phyloP scores from a whole-genome alignment of 2,888 invertebrate genomes.

The Entomobrya multifasciata region DNA sequence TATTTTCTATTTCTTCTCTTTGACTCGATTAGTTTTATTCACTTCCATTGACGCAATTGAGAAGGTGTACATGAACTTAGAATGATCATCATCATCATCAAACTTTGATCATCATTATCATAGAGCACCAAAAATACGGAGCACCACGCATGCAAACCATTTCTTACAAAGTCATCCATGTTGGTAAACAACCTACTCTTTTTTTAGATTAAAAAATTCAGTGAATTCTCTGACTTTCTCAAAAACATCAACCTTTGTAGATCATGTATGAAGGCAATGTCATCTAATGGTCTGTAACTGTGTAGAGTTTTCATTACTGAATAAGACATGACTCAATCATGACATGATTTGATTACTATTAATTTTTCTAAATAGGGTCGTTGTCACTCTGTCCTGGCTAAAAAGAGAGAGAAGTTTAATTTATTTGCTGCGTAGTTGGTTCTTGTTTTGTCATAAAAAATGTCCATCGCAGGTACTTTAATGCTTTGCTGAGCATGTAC shows the following conservation, averaged over 20 bases:
- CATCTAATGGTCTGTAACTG: not conserved
- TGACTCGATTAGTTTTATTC: constrained; percentile 21
- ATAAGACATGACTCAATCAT: not conserved
- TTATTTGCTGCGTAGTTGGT: not conserved
- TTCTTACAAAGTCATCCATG: too few relatives aligned
- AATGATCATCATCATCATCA: not conserved
- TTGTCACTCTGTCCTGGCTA: constrained; percentile 33
- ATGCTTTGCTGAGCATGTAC: too few relatives aligned
- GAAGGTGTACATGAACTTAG: not conserved
- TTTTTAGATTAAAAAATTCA: not conserved
- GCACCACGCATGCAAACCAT: not conserved
- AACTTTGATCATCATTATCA: constrained; percentile 30
- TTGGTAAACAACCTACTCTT: constrained; percentile 29
- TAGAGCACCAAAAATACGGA: constrained; percentile 49
- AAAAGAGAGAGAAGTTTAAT: not conserved
- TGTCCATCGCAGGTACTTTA: too few relatives aligned
- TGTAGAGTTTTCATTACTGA: not conserved
- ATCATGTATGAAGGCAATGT: not conserved
- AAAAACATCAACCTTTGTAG: not conserved
- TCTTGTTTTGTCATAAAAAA: too few relatives aligned
- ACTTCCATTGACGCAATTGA: constrained; percentile 44
- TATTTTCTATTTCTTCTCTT: constrained; percentile 2
- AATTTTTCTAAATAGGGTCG: constrained; percentile 42
- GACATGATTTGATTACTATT: constrained; percentile 38
- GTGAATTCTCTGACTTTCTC: constrained; percentile 4